Conservation (phyloP, 2,113 vertebrate species). For the Chrysochloris asiatica region DNA sequence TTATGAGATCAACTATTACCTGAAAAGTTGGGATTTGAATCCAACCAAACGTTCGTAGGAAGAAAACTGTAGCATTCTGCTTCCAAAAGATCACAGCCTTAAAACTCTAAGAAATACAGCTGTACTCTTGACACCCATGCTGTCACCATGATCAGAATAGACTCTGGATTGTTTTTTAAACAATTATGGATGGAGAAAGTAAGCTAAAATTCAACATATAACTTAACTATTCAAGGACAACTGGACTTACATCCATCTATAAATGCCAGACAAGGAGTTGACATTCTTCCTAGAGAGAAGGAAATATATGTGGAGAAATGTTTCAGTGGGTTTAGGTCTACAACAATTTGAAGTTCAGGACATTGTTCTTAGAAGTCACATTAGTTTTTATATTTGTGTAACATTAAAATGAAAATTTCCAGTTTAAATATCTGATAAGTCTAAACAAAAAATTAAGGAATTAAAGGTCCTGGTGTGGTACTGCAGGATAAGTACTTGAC, state of each 20-base stretch:
- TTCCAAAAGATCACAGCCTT: background rate
- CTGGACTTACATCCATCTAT: background rate
- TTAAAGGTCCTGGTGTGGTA: too few species aligned
- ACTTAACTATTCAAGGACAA: background rate
- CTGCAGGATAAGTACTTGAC: too few species aligned
- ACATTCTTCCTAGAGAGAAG: background rate
- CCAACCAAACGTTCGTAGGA: background rate
- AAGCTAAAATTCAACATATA: background rate
- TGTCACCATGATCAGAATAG: background rate
- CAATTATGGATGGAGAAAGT: background rate
- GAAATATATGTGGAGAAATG: background rate
- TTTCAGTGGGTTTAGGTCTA: background rate
- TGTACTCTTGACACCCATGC: background rate
- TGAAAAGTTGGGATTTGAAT: background rate
- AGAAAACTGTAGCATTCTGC: background rate
- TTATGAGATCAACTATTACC: background rate
- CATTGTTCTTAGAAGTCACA: background rate
- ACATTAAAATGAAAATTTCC: constrained; percentile 18
- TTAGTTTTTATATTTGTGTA: background rate
- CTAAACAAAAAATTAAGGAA: constrained; percentile 15
- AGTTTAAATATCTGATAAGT: background rate
- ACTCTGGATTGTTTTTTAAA: background rate
- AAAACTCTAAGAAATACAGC: background rate
- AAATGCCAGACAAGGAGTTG: background rate
- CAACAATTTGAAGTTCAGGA: background rate